Conservation (phyloP, 2,113 vertebrate species). For the Pangasianodon hypophthalmus region DNA sequence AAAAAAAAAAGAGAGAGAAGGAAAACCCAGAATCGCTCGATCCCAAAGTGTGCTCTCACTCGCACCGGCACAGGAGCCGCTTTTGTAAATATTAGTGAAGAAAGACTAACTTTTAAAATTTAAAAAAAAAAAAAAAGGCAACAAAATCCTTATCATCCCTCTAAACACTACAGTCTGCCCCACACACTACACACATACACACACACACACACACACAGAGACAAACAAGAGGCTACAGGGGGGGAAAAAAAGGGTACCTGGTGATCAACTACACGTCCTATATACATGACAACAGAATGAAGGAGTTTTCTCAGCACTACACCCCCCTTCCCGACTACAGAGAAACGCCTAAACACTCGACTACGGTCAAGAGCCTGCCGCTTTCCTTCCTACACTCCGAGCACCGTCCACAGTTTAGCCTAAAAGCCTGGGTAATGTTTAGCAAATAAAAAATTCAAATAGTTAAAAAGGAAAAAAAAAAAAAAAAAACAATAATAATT, state of each 20-base stretch:
- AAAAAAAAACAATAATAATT: neutral
- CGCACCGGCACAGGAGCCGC: conserved; percentile 56
- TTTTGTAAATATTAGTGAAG: conserved; percentile 40
- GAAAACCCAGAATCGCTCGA: conserved; percentile 39
- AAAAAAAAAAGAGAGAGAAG: conserved; percentile 10
- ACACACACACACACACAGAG: conserved; percentile 31
- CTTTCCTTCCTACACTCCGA: conserved; percentile 17
- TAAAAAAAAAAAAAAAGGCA: conserved; percentile 29
- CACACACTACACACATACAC: conserved; percentile 42
- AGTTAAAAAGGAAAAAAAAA: conserved; percentile 11
- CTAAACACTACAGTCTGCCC: conserved; percentile 51
- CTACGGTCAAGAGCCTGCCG: conserved; percentile 46
- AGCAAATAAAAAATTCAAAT: conserved; percentile 22
- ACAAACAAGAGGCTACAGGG: conserved; percentile 44
- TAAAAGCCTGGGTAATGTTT: conserved; percentile 30
- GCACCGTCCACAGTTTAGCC: neutral
- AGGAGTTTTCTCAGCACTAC: conserved; percentile 60
- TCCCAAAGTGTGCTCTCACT: conserved; percentile 41
- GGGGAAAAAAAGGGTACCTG: conserved; percentile 31
- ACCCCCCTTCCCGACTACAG: conserved; percentile 53
- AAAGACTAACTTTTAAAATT: conserved; percentile 28
- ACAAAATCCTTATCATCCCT: conserved; percentile 57
- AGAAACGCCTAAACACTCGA: conserved; percentile 59
- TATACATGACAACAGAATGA: conserved; percentile 63
- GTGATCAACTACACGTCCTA: conserved; percentile 64